Conservation (phyloP, 2,797 vertebrate species). For the Rhabdophis nuchalis region DNA sequence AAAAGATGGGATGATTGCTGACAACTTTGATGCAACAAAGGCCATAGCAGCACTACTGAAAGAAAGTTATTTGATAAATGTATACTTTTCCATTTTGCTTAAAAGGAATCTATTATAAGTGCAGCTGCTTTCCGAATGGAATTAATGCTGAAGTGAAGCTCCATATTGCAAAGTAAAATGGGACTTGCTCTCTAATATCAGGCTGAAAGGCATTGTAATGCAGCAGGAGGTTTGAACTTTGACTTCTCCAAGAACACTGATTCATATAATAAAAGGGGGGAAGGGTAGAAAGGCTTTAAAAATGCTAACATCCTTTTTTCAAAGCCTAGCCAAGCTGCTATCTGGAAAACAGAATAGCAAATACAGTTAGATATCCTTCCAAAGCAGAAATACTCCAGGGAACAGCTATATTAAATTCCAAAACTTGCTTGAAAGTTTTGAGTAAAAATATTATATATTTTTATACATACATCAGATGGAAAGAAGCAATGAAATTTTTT, state of each 20-base stretch:
- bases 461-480: neutral
- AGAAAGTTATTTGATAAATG: slow-evolving; percentile 74
- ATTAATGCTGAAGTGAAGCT: slow-evolving; percentile 70
- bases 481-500: neutral
- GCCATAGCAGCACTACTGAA: slow-evolving; percentile 61
- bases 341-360: slow-evolving; percentile 62
- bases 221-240: slow-evolving; percentile 71
- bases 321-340: slow-evolving; percentile 55
- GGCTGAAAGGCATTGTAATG: slow-evolving; percentile 72
- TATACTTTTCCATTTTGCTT: slow-evolving; percentile 72
- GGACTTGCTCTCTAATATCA: slow-evolving; percentile 70
- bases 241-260: slow-evolving; percentile 71
- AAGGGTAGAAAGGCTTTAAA: slow-evolving; percentile 63
- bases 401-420: slow-evolving; percentile 38
- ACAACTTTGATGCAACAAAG: slow-evolving; percentile 68
- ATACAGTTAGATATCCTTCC: slow-evolving; percentile 38
- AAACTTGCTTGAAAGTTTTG: slow-evolving; percentile 45
- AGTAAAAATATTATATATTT: slow-evolving; percentile 15
- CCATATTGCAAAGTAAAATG: slow-evolving; percentile 75
- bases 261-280: slow-evolving; percentile 68
- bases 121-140: slow-evolving; percentile 70
- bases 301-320: slow-evolving; percentile 66
- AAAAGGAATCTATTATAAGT: slow-evolving; percentile 73
- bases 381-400: slow-evolving; percentile 42
- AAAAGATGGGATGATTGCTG: slow-evolving; percentile 62